Base-by-base conservation (phyloP, 2,888 invertebrate genomes). In the Epinotia demarniana region DNA sequence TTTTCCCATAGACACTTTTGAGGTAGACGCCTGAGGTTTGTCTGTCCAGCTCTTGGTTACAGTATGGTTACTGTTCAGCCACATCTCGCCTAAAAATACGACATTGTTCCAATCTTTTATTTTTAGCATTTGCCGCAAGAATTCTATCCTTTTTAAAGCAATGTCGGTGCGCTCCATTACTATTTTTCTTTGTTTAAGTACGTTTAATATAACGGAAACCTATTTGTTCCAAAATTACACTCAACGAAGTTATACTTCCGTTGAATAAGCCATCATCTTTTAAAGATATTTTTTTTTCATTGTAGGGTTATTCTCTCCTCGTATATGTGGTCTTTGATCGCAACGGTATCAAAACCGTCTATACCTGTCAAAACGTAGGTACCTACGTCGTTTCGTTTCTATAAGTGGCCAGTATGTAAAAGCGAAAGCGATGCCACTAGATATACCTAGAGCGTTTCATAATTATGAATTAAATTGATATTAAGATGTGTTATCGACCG, bases 1-100 rank as follows among this genome's bases (percentile, higher is more conserved):
- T 46, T 63, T 63, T 46, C 63, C 46, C 19, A 19, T 13, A 0
- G 63, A 46, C 19, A 13, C 43, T 46, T 46, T 43, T 18, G 63
- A 46, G 1, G 63, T 8, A 19, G 46, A 46, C 63, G 19, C 23
- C 23, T 27, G 23, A 27, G 23, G 2, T 27, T 27, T 3, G 23
- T 63, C 63, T 43, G 63, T 63, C 63, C 63, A 63, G 2, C 46
- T 43, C 13, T 46, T 43, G 3, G 46, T n/a, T 12, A 63, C 46
- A 11, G 49, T 64, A 16, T 64, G 64, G 49, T 64, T 64, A 6
- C 16, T 16, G 23, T 64, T 64, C 2, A 64, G 49, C 64, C 64
- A 64, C 8, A n/a, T 46, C 19, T 64, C 46, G 16, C 23, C 23
- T 2, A 27, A 27, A 27, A 27, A 27, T 3, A 27, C 23, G 23